Evolutionary conservation across 2,888 invertebrate species (phyloP), one percentile per base, ranked within the genome.

Genomic region (Falcaria lacertinaria): DNA sequence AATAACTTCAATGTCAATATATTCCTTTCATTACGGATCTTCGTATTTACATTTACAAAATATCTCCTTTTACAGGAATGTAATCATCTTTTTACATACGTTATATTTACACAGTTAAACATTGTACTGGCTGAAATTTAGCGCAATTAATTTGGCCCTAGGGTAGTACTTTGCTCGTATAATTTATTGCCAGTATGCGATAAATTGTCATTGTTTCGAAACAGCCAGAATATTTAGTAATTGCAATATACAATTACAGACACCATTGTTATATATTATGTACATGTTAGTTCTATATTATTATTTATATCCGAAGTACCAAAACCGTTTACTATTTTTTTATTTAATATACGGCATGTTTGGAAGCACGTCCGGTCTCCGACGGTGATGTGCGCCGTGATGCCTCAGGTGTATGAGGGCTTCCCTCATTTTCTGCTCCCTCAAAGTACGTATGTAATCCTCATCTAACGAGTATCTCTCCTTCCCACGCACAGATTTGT

Each of bases 351-450:
- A 87, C 37, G 85, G 82, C 57, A 76, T 67, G 50, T 84, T 80
- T 15, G 84, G 82, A 15, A 80, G 57, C 11, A 62, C 58, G 42
- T 87, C 87, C 7, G 78, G 71, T 61, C 81, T 86, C 57, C 82
- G 74, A 4, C 82, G 74, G 50, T 83, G 88, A 52, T 87, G 89
- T 14, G 68, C 60, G 33, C 87, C 87, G 52, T 87, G 87, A 52
- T 89, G 89, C 62, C 89, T 74, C 60, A 89, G 69, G 67, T 87
- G 89, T 58, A 88, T 85, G 43, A 82, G 69, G 1, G 84, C 69
- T 51, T 87, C 85, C 52, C 78, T 68, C 80, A 82, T 83, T 69
- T 79, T 87, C 58, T 87, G 86, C 55, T 85, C 75, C 55, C 86
- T 68, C 66, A 89, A 63, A 44, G 69, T 64, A 42, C 80, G 74